Percentiles rank a stretch among this genome's conserved stretches.
Evolutionary conservation across 2,888 invertebrate species (phyloP).

Genomic region (Drosophila pseudotalamancana): DNA sequence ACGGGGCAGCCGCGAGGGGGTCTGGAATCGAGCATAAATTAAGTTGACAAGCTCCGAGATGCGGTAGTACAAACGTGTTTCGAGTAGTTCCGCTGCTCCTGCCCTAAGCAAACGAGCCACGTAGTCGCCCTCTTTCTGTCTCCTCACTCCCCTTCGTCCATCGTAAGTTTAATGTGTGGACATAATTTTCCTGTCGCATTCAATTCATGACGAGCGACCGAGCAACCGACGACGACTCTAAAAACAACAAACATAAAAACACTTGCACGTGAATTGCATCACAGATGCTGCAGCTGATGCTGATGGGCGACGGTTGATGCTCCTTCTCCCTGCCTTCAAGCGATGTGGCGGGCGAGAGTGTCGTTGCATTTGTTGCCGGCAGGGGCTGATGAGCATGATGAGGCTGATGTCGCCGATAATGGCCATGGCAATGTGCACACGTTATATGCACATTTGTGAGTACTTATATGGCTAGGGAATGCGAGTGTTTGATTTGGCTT

Average conservation of each 20-base stretch:
- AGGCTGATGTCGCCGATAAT: constrained; percentile 71
- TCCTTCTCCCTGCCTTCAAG: not conserved
- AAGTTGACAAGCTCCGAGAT: constrained; percentile 69
- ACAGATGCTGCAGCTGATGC: constrained; percentile 52
- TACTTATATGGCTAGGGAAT: constrained; percentile 49
- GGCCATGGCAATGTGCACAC: constrained; percentile 74
- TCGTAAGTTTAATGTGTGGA: constrained; percentile 77
- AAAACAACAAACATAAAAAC: constrained; percentile 64
- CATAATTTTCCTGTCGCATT: constrained; percentile 80
- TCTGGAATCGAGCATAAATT: constrained; percentile 76
- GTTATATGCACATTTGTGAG: constrained; percentile 69
- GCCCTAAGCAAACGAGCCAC: not conserved
- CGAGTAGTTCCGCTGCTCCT: constrained; percentile 42
- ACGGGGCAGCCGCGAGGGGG: not conserved
- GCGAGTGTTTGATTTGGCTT: constrained; percentile 48
- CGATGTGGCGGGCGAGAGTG: constrained; percentile 10
- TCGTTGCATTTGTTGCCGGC: constrained; percentile 14
- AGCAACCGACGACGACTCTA: constrained; percentile 28
- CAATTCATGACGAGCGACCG: constrained; percentile 56
- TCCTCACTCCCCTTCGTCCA: constrained; percentile 10
- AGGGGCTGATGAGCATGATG: constrained; percentile 30
- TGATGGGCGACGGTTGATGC: constrained; percentile 26
- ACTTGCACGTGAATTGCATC: constrained; percentile 75
- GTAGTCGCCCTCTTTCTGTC: not conserved
- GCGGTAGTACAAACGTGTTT: constrained; percentile 47